Evolutionary conservation across 1,140 invertebrate genomes (phyloP).

Genomic region (Drosophila leontia): DNA sequence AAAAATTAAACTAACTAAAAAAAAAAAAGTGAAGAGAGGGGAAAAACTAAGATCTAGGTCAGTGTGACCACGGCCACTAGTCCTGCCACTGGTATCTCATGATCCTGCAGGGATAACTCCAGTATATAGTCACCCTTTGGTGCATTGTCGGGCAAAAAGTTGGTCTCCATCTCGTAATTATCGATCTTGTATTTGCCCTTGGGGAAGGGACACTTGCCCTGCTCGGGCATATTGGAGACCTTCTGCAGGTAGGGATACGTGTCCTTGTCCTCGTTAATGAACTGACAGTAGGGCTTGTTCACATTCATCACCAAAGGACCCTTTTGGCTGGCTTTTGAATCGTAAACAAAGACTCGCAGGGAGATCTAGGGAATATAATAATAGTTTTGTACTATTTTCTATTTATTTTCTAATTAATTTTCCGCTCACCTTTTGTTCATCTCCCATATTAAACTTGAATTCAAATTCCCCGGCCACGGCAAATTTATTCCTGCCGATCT

Average conservation of each 20-base stretch:
- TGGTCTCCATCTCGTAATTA: constrained; percentile 70
- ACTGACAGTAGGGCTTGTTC: constrained; percentile 68
- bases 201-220: constrained; percentile 59
- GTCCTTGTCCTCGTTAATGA: constrained; percentile 65
- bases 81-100: constrained; percentile 49
- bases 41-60: constrained; percentile 20
- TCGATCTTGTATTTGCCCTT: constrained; percentile 66
- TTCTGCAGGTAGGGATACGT: constrained; percentile 64
- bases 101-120: constrained; percentile 47
- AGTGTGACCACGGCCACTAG: constrained; percentile 53
- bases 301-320: constrained; percentile 65
- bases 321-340: constrained; percentile 33
- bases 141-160: constrained; percentile 63
- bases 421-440: constrained; percentile 53
- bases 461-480: constrained; percentile 59
- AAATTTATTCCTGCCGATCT: constrained; percentile 61
- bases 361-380: constrained; percentile 26
- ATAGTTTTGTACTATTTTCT: not conserved
- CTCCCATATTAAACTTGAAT: constrained; percentile 60
- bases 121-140: constrained; percentile 65
- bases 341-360: constrained; percentile 55
- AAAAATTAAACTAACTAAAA: not conserved
- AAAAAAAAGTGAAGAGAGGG: not conserved
- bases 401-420: not conserved
- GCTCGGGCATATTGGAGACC: constrained; percentile 58